Evolutionary conservation across 2,888 invertebrate genomes (phyloP), one percentile per base, ranked within the genome.

Genomic region (Ptychoptera contaminata): DNA sequence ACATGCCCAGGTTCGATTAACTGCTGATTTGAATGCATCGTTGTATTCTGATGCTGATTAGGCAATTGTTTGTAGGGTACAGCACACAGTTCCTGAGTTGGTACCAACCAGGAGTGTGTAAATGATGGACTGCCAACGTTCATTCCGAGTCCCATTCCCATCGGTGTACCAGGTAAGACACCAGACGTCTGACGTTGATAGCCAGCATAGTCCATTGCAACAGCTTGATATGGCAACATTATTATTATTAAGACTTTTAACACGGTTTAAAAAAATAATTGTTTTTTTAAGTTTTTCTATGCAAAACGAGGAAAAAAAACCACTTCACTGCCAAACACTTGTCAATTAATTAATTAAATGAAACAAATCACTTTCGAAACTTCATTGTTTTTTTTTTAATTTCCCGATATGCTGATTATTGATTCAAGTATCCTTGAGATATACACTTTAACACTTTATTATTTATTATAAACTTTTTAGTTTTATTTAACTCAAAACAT

Each of bases 51-150:
- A 50, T 59, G 61, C 50, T 65, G 66, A 49, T 61, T 61, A 46
- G 64, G 58, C 63, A 65, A 72, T 74, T 79, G 79, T 71, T 79
- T 79, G 72, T 77, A 79, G 73, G 85, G 83, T 77, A 84, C 80
- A 67, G 74, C 79, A 79, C 86, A 86, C 73, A 87, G 79, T 76
- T 87, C 86, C 81, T 85, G 84, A 73, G 83, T 82, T 71, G 77
- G 78, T 74, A 87, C 86, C 79, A 88, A 85, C 90, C 90, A 90
- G 73, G 88, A 88, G 77, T 90, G 88, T 66, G 86, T 83, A 76
- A 88, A 90, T 61, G 88, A 79, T 65, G 57, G 73, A 43, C 58
- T 58, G 43, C 57, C 60, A 48, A 56, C 55, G 47, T 58, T 67
- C 61, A 75, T 72, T 54, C 76, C 76, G 67, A 74, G 68, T 55